A percentile compares a stretch with the other conserved stretches of the same genome.
These are phyloP conservation scores for Odobenus rosmarus DNA, from an alignment of 2,113 vertebrate species.

Conservation along the genomic window DNA sequence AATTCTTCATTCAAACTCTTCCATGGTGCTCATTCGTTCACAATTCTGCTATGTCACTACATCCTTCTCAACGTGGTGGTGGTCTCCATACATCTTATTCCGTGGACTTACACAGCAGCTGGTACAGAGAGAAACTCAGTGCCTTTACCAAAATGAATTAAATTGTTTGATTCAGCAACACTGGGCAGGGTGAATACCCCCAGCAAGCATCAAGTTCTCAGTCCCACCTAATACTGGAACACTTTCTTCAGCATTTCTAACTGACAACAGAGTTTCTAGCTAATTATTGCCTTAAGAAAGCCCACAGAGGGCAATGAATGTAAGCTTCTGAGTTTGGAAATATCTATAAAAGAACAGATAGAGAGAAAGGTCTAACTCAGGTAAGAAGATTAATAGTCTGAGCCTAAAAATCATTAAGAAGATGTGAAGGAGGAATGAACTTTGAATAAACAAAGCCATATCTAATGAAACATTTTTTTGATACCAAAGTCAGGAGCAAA, in stretches of 20 bases:
- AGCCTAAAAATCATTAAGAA: constrained; percentile 73
- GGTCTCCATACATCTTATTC: background rate
- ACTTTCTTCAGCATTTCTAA: constrained; percentile 26
- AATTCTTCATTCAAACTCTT: background rate
- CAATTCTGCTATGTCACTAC: background rate
- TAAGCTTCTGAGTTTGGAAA: constrained; percentile 46
- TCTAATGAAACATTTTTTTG: constrained; percentile 50
- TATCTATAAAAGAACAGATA: constrained; percentile 71
- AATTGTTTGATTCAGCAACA: background rate
- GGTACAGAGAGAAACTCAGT: background rate
- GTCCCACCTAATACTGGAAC: background rate
- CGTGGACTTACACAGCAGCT: background rate
- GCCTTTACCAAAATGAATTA: background rate
- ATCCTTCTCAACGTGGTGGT: background rate
- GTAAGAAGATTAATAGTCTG: constrained; percentile 68
- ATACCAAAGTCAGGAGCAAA: constrained; percentile 55
- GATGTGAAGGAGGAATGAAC: constrained; percentile 55
- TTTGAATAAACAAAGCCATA: constrained; percentile 67
- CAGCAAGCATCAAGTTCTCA: background rate
- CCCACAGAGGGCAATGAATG: constrained; percentile 36
- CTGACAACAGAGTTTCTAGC: background rate
- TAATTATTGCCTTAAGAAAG: constrained; percentile 50
- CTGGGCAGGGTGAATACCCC: background rate
- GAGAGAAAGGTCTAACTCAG: constrained; percentile 55
- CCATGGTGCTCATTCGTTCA: background rate